Base-by-base conservation (phyloP, 2,888 invertebrate species). In the Desoria tigrina region DNA sequence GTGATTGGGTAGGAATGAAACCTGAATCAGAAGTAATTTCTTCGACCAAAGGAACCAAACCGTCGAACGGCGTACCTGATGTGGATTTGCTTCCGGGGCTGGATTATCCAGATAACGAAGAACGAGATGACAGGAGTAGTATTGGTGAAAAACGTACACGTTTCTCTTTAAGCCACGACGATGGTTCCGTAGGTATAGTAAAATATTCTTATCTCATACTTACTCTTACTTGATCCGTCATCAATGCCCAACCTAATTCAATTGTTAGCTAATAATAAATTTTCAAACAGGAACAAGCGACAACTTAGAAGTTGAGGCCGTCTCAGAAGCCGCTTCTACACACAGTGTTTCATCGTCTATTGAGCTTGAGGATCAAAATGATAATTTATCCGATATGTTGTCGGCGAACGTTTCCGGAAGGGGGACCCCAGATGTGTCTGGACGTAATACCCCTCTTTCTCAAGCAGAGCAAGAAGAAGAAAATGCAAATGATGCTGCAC, bases 371-470 rank as follows among this genome's bases (percentile, higher is more conserved):
- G 83, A 83, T 76, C 86, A 86, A 78, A 89, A 89, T 78, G 95
- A 95, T 79, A 96, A 96, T 82, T 84, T 98, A 24, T 95, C 95
- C 0, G 98, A 98, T 79, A 95, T 97, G 94, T 90, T 95, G 66
- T 95, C 94, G 0, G 95, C 95, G 0, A 95, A 96, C 81, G 94
- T 94, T 26, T 90, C 90, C 1, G 90, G 95, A 16, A 85, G 95
- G 73, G 95, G 94, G 74, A 90, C 94, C 69, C 90, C 97, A 0
- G 97, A 97, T 82, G 96, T 98, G 69, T 95, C 95, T 21, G 97
- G 96, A 0, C 85, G 97, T 0, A 97, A 97, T 81, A 97, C 96
- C 0, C 97, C 97, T 0, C 92, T 94, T 0, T 95, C 95, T 0
- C 95, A 95, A 79, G 77, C 78, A 26, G 72, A 67, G 4, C 66